phyloP scores from a whole-genome alignment of 2,113 vertebrate genomes.

The Chaetura pelagica region DNA sequence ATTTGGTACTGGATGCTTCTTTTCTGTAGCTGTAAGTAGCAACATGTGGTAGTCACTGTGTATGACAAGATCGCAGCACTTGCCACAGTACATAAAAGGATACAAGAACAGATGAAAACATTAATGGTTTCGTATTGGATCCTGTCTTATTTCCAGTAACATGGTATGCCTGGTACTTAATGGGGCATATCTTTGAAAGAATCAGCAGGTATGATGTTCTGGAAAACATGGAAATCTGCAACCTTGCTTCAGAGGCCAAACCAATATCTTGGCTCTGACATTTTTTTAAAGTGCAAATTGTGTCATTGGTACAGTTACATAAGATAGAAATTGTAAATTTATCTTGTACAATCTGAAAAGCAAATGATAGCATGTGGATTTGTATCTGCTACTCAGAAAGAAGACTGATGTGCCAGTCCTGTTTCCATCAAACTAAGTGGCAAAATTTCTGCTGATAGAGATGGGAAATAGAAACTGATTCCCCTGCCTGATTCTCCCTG shows the following conservation, averaged over 20 bases:
- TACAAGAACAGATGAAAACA: neutral
- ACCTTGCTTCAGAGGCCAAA: slow-evolving; percentile 1
- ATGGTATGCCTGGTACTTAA: neutral
- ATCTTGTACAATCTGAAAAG: neutral
- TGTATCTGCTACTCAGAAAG: neutral
- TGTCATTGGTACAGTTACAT: neutral
- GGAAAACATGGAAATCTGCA: neutral
- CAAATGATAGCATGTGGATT: neutral
- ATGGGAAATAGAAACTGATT: slow-evolving; percentile 23
- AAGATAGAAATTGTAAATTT: neutral
- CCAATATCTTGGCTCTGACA: neutral
- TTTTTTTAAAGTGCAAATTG: neutral
- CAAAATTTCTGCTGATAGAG: slow-evolving; percentile 29
- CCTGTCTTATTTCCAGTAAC: neutral
- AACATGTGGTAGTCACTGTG: neutral
- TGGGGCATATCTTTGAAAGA: slow-evolving; percentile 27
- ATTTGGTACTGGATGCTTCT: neutral
- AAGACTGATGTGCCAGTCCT: neutral
- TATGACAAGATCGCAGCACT: neutral
- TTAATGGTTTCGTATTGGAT: neutral
- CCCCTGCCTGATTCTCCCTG: neutral
- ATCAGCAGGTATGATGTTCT: slow-evolving; percentile 37
- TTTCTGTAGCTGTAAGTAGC: neutral
- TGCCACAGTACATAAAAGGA: neutral
- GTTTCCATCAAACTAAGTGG: slow-evolving; percentile 11